Conservation (phyloP, 2,888 invertebrate genomes). For the Protonemura montana region DNA sequence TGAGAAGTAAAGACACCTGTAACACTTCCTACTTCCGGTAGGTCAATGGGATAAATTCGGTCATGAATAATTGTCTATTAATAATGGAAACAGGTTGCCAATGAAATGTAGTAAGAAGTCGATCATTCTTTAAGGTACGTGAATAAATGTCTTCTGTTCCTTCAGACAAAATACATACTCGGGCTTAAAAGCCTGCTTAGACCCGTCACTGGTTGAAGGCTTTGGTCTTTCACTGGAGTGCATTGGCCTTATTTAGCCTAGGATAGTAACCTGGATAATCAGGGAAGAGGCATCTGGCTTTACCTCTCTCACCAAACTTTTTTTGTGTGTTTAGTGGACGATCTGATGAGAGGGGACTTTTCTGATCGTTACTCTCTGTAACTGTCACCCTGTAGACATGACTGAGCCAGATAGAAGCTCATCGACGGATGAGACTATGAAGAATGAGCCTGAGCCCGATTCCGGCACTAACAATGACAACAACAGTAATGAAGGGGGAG, state of each 20-base stretch:
- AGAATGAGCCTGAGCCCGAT: constrained; percentile 59
- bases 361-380: not conserved
- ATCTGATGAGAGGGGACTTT: constrained; percentile 14
- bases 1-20: constrained; percentile 43
- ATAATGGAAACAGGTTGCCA: constrained; percentile 42
- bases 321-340: not conserved
- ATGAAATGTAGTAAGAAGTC: constrained; percentile 34
- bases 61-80: constrained; percentile 42
- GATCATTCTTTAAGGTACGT: not conserved
- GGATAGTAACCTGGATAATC: constrained; percentile 35
- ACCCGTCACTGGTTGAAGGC: not conserved
- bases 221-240: constrained; percentile 32
- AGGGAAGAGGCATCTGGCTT: constrained; percentile 13
- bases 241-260: constrained; percentile 42
- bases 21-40: constrained; percentile 51
- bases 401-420: constrained; percentile 49
- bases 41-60: constrained; percentile 50
- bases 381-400: constrained; percentile 41
- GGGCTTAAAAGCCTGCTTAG: not conserved
- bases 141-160: not conserved
- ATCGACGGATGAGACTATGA: constrained; percentile 49
- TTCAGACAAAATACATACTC: not conserved
- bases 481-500: constrained; percentile 51
- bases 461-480: constrained; percentile 51
- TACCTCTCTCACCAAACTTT: not conserved